A percentile compares a stretch with the other conserved stretches of the same genome.
phyloP scores from a whole-genome alignment of 2,797 vertebrate species.

The Pampus argenteus region DNA sequence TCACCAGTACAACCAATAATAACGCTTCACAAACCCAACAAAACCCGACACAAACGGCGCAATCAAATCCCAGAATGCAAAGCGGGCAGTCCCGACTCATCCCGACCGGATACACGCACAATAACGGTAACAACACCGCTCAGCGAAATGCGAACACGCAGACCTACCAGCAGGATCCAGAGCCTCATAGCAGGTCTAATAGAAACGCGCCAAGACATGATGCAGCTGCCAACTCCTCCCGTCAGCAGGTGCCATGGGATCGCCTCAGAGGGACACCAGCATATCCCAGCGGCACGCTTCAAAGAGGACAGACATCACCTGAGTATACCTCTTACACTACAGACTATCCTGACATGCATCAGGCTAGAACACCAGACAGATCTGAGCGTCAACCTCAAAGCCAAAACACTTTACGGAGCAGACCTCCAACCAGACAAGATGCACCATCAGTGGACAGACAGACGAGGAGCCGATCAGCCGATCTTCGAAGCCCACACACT shows the following conservation, averaged over 20 bases:
- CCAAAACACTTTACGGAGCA: conserved; percentile 22
- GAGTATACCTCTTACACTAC: conserved; percentile 51
- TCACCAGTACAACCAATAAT: conserved; percentile 19
- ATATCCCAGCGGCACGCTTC: conserved; percentile 67
- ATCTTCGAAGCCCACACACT: conserved; percentile 28
- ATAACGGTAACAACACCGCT: conserved; percentile 38
- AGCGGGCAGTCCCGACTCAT: conserved; percentile 45
- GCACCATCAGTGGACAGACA: conserved; percentile 22
- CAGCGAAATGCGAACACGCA: conserved; percentile 66
- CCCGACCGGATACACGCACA: conserved; percentile 73
- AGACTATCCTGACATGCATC: conserved; percentile 52
- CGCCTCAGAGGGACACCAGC: conserved; percentile 79
- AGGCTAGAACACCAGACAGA: conserved; percentile 34
- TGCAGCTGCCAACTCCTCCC: conserved; percentile 17
- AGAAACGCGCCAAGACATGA: conserved; percentile 24
- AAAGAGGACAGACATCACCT: conserved; percentile 28
- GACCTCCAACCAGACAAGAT: conserved; percentile 40
- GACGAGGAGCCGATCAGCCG: conserved; percentile 41
- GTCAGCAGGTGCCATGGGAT: conserved; percentile 78
- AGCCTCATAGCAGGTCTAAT: conserved; percentile 17
- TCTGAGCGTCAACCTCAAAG: conserved; percentile 22
- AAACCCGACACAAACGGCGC: conserved; percentile 9
- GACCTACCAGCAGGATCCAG: conserved; percentile 58
- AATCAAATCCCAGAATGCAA: conserved; percentile 50
- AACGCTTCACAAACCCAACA: conserved; percentile 39